Evolutionary conservation across 1,140 invertebrate species (phyloP), one percentile per base, ranked within the genome.

Genomic region (Conopomorpha cramerella): DNA sequence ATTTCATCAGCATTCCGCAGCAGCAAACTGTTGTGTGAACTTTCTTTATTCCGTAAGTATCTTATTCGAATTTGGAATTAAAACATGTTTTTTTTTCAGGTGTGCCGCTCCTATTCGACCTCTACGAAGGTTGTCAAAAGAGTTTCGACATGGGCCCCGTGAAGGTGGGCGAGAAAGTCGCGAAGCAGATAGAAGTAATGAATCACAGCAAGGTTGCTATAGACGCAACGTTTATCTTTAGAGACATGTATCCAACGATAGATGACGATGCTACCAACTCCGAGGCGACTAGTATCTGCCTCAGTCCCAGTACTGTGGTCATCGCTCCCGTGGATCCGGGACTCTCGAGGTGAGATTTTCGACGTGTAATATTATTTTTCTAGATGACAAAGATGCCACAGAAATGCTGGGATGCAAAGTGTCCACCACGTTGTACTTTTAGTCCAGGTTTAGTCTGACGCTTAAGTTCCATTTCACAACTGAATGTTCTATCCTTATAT

Each of bases 121-220:
- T 76, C 3, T 72, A 62, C 26, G 71, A 76, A 51, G 71, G 71
- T 7, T 76, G 71, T 26, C 64, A 76, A 50, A 76, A 72, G 32
- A 68, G 55, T 41, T 72, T 67, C 29, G 53, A 72, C 39, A 39
- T 76, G 6, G 71, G 71, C 18, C 51, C 59, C 14, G 64, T 72
- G 2, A 76, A 67, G 51, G 55, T 76, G 3, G 67, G 71, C 0
- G 51, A 71, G 11, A 76, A 64, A 34, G 59, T 61, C 30, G 31
- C 70, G 4, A 53, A 62, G 7, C 50, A 59, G 31, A 72, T 76
- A 18, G 67, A 70, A 49, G 71, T 76, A 8, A 72, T 76, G 62
- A 76, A 76, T 36, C 60, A 76, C 32, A 76, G 67, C 32, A 68
- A 76, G 50, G 57, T 71, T 8, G 40, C 62, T 0, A 71, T 76